Conservation (phyloP, 2,888 invertebrate species). For the Tiliacea citrago region DNA sequence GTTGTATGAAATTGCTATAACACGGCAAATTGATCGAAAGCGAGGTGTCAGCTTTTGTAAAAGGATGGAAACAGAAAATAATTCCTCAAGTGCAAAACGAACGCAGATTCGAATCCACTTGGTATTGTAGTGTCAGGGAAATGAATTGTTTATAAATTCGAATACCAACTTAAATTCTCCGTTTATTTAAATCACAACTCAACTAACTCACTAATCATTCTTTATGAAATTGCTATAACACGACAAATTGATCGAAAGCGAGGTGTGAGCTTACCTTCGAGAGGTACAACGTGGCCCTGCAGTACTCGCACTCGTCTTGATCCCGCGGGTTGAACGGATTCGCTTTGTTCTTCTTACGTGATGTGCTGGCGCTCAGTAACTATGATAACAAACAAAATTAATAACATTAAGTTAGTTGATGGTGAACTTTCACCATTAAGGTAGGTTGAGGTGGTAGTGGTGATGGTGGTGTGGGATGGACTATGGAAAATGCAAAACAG, state of each 20-base stretch:
- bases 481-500: background rate
- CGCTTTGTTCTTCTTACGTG: conserved; percentile 36
- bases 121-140: background rate
- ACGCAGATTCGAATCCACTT: background rate
- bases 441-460: background rate
- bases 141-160: background rate
- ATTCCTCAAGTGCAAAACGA: background rate
- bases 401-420: background rate
- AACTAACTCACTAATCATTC: no score
- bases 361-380: conserved; percentile 2
- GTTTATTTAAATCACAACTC: background rate
- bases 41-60: conserved; percentile 65
- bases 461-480: background rate
- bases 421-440: background rate
- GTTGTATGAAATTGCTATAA: background rate
- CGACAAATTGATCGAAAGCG: background rate
- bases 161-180: background rate
- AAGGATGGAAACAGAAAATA: background rate
- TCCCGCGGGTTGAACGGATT: conserved; percentile 69
- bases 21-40: background rate
- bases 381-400: conserved; percentile 4
- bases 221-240: no score
- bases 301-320: conserved; percentile 95
- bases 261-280: conserved; percentile 92
- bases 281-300: conserved; percentile 95